Evolutionary conservation across 37 sponge, comb jelly and placozoan species (phyloP), one percentile per base, ranked within the genome.

Genomic region (Oscarella lobularis): DNA sequence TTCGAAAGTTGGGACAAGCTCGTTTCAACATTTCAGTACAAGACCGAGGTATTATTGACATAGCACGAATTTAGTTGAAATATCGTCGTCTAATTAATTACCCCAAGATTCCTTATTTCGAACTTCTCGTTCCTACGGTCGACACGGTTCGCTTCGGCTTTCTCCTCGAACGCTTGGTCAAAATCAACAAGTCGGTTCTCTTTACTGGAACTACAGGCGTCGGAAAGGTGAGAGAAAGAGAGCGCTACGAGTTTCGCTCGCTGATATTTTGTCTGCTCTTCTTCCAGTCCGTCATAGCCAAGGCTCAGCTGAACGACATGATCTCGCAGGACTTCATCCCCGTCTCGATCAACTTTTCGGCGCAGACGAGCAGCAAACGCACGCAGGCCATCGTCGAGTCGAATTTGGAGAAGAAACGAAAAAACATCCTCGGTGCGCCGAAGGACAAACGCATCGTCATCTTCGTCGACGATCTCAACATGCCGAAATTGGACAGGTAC

Each of bases 401-500:
- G 6, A 97, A 97, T 66, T 84, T 97, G 39, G 98, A 97, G 85
- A 97, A 90, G 82, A 97, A 93, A 74, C 72, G 98, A 32, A 97
- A 97, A 71, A 97, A 85, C 37, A 86, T 97, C 55, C 80, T 97
- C 32, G 93, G 98, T 83, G 98, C 98, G 30, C 98, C 98, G 27
- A 66, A 82, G n/a, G 98, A 88, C 29, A 97, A 97, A 67, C 81
- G 82, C 30, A 79, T 97, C n/a, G 85, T 88, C 33, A 39, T 97
- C 38, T 94, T 97, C 77, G 92, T 97, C 39, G 98, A 97, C 80
- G 98, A 97, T 66, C 80, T 97, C 54, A 97, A 97, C 81, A 97
- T 97, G 98, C 98, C 98, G n/a, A 97, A 97, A 66, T 79, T 94
- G 74, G 98, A 97, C 79, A 80, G 77, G n/a, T 97, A 93, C 78